Evolutionary conservation across 1,140 invertebrate genomes (phyloP).

Genomic region (Brachionus rotundiformis): DNA sequence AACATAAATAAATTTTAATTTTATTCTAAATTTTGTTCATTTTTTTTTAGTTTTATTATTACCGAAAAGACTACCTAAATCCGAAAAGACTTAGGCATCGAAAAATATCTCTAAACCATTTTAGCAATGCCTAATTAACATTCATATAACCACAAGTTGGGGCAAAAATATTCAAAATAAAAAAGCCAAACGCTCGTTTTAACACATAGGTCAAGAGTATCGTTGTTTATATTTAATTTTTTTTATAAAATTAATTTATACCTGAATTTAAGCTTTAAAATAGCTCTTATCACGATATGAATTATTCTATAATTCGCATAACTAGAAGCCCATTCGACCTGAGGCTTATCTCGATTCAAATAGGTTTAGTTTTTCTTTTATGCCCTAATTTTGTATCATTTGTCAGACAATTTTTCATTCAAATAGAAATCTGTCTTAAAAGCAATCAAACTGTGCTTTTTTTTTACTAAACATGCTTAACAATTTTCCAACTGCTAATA

Average conservation of each 20-base stretch:
- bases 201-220: neutral
- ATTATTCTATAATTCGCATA: constrained; percentile 4
- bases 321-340: neutral
- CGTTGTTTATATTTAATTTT: constrained; percentile 3
- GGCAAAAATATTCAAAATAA: neutral
- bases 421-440: neutral
- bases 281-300: neutral
- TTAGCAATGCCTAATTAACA: neutral
- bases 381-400: constrained; percentile 15
- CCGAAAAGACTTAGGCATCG: neutral
- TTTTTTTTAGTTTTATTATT: neutral
- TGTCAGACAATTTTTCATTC: neutral
- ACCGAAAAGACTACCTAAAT: neutral
- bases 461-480: neutral
- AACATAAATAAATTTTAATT: neutral
- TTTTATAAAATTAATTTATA: neutral
- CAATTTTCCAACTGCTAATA: neutral
- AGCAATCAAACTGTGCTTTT: neutral
- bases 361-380: neutral
- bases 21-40: constrained; percentile 8
- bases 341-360: neutral
- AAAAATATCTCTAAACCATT: constrained; percentile 20
- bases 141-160: neutral
- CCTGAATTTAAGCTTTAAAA: neutral
- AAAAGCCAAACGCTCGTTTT: neutral